These are phyloP conservation scores for Stigmatopora argus DNA, from an alignment of 2,113 vertebrate species.

Conservation along the genomic window DNA sequence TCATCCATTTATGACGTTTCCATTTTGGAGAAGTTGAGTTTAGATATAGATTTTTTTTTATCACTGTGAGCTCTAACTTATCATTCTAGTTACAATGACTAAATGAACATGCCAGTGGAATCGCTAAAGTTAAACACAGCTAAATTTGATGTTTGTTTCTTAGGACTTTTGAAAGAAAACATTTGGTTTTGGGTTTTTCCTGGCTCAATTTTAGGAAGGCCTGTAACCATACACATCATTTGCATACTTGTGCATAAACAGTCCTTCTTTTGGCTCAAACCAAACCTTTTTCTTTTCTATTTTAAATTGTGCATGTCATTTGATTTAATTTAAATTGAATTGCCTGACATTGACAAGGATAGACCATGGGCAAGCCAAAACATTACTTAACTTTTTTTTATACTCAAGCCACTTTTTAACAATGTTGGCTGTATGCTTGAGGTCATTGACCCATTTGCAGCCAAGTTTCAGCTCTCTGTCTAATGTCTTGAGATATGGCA, in stretches of 20 bases:
- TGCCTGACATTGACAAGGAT: too few relatives aligned
- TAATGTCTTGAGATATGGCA: background rate
- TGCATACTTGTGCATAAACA: too few relatives aligned
- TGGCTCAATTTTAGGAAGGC: too few relatives aligned
- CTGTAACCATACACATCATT: too few relatives aligned
- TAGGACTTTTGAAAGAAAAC: too few relatives aligned
- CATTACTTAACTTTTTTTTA: too few relatives aligned
- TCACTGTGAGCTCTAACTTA: background rate
- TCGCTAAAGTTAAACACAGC: background rate
- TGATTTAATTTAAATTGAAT: too few relatives aligned
- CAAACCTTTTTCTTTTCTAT: background rate
- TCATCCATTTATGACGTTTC: constrained; percentile 52
- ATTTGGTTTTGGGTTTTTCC: background rate
- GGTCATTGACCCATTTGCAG: background rate
- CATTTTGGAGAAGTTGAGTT: constrained; percentile 42
- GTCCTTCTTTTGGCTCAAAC: too few relatives aligned
- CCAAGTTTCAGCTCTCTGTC: background rate
- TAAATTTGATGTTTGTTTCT: too few relatives aligned
- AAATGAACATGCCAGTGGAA: background rate
- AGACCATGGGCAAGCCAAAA: too few relatives aligned
- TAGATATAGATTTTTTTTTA: background rate
- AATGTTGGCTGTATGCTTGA: background rate
- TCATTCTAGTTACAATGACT: background rate
- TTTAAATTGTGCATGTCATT: too few relatives aligned
- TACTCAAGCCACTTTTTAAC: too few relatives aligned